phyloP scores from a whole-genome alignment of 2,797 vertebrate genomes.

The Xenops minutus region DNA sequence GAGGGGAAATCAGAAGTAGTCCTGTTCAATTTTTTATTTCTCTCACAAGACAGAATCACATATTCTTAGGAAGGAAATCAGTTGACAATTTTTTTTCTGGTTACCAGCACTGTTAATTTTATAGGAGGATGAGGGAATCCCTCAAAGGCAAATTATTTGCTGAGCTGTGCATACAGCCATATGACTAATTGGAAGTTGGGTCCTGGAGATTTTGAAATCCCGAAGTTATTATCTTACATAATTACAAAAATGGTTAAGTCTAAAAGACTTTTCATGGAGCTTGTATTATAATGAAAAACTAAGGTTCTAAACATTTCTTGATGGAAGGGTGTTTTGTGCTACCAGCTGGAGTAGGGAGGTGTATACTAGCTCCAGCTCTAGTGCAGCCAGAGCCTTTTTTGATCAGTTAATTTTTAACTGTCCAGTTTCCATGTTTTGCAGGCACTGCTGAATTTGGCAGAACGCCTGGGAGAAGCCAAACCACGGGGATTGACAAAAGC shows the following conservation, averaged over 20 bases:
- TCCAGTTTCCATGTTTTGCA: slow-evolving; percentile 41
- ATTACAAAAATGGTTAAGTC: background rate
- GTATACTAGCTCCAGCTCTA: background rate
- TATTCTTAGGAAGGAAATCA: background rate
- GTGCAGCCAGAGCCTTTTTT: background rate
- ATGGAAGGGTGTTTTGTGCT: background rate
- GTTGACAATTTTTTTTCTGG: background rate
- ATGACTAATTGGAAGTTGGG: background rate
- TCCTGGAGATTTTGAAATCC: background rate
- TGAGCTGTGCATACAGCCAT: background rate
- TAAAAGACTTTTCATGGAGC: background rate
- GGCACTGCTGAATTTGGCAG: slow-evolving; percentile 95
- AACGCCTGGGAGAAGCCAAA: slow-evolving; percentile 95
- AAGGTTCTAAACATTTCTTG: background rate
- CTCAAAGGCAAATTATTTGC: background rate
- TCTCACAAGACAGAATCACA: background rate
- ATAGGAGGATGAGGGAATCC: background rate
- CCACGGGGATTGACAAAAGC: slow-evolving; percentile 93
- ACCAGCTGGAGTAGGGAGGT: background rate
- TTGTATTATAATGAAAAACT: background rate
- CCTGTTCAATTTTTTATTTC: background rate
- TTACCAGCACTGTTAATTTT: background rate
- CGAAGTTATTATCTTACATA: background rate
- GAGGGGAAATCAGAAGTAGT: background rate
- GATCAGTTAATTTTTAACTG: background rate